phyloP scores from a whole-genome alignment of 2,888 invertebrate species.

The Liodrosophila aerea region DNA sequence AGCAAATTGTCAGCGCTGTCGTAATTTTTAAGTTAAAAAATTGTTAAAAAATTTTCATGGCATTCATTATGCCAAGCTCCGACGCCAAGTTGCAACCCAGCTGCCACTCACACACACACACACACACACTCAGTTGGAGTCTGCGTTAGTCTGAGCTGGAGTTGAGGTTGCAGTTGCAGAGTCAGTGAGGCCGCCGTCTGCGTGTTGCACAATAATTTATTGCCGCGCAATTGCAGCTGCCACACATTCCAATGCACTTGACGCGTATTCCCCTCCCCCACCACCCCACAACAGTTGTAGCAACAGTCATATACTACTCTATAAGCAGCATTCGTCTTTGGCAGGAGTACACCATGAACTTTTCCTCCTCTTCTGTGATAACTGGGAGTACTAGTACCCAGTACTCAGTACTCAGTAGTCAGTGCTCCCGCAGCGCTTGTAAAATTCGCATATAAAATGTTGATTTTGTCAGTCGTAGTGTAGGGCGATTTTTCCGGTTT shows the following conservation, averaged over 20 bases:
- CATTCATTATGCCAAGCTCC: slow-evolving; percentile 71
- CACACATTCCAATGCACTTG: slow-evolving; percentile 77
- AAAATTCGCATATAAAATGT: slow-evolving; percentile 55
- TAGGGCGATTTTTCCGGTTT: background rate
- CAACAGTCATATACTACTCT: slow-evolving; percentile 23
- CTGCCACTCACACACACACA: slow-evolving; percentile 37
- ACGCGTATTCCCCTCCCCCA: slow-evolving; percentile 13
- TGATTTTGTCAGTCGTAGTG: slow-evolving; percentile 33
- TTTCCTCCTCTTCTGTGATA: background rate
- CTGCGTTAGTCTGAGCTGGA: background rate
- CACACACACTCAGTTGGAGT: slow-evolving; percentile 10
- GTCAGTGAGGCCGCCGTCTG: slow-evolving; percentile 53
- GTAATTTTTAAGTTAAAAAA: slow-evolving; percentile 79
- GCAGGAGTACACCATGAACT: slow-evolving; percentile 12
- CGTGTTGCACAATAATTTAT: slow-evolving; percentile 79
- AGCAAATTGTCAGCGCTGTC: slow-evolving; percentile 75
- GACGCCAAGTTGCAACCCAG: slow-evolving; percentile 7
- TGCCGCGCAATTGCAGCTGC: slow-evolving; percentile 76
- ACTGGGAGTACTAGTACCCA: background rate
- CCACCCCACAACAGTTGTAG: background rate
- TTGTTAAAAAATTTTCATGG: slow-evolving; percentile 69
- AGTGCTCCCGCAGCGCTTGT: slow-evolving; percentile 69
- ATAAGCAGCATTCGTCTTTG: slow-evolving; percentile 4
- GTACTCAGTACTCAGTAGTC: slow-evolving; percentile 6
- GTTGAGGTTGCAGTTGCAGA: slow-evolving; percentile 16